phyloP scores from a whole-genome alignment of 1,140 invertebrate species.

The Archivesica marissinica region DNA sequence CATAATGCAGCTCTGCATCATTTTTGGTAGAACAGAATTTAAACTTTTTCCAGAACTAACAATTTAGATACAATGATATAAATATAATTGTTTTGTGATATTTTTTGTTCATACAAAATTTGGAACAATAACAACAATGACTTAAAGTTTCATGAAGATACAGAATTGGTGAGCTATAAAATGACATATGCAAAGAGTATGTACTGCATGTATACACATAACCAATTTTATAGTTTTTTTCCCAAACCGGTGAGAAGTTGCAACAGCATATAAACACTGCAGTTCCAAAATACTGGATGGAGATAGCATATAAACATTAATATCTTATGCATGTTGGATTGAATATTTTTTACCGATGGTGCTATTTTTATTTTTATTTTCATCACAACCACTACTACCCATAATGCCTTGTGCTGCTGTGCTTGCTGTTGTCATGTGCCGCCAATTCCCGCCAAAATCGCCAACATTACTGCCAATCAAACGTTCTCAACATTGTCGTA shows the following conservation, averaged over 20 bases:
- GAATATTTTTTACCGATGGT: conserved; percentile 80
- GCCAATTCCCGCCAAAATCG: conserved; percentile 82
- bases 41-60: no score
- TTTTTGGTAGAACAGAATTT: no score
- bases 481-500: conserved; percentile 80
- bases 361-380: conserved; percentile 82
- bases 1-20: no score
- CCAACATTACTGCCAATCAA: conserved; percentile 82
- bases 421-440: conserved; percentile 85
- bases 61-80: no score
- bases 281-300: conserved; percentile 11
- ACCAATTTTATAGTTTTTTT: conserved; percentile 5
- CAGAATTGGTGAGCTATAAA: no score
- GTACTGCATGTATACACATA: conserved; percentile 4
- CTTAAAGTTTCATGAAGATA: no score
- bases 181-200: conserved; percentile 38
- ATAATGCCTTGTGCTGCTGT: conserved; percentile 82
- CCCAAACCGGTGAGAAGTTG: neutral
- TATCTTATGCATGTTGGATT: conserved; percentile 79
- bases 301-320: conserved; percentile 29
- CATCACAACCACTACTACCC: conserved; percentile 76
- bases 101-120: no score
- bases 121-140: no score
- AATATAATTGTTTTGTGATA: no score
- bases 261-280: conserved; percentile 4